Conservation (phyloP, 2,113 vertebrate species). For the Eudyptes chrysolophus region DNA sequence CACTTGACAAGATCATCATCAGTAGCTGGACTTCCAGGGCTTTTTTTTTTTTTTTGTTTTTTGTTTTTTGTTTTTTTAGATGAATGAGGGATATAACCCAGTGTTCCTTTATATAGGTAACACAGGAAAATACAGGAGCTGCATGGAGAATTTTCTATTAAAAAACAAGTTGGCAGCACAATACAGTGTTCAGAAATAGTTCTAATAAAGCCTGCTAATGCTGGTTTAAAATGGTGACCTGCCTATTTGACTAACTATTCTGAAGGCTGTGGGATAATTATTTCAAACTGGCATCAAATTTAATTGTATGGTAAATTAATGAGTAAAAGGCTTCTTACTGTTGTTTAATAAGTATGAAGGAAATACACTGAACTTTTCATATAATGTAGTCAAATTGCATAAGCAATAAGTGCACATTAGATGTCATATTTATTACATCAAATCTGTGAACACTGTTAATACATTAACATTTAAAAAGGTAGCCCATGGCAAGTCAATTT, state of each 20-base stretch:
- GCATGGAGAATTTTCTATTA: not conserved
- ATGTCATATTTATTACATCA: conserved; percentile 49
- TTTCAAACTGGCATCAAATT: conserved; percentile 6
- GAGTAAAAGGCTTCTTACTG: not conserved
- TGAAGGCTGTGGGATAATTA: not conserved
- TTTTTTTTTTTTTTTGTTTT: not conserved
- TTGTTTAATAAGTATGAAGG: conserved; percentile 3
- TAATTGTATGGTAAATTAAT: conserved; percentile 21
- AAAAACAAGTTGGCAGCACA: not conserved
- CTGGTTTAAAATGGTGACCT: not conserved
- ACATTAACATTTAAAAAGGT: conserved; percentile 72
- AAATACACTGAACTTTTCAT: conserved; percentile 25
- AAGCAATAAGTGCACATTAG: conserved; percentile 37
- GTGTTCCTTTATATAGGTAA: not conserved
- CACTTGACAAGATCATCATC: not conserved
- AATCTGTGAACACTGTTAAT: conserved; percentile 54
- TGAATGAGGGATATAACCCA: not conserved
- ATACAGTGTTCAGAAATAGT: not conserved
- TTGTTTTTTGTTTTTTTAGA: not conserved
- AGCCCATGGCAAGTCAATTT: conserved; percentile 72
- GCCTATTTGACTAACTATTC: not conserved
- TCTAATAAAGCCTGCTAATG: not conserved
- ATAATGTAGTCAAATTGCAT: conserved; percentile 11
- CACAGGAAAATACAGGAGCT: not conserved
- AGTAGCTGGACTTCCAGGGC: not conserved